phyloP scores from a whole-genome alignment of 1,140 invertebrate species.

The Colletes latitarsis region DNA sequence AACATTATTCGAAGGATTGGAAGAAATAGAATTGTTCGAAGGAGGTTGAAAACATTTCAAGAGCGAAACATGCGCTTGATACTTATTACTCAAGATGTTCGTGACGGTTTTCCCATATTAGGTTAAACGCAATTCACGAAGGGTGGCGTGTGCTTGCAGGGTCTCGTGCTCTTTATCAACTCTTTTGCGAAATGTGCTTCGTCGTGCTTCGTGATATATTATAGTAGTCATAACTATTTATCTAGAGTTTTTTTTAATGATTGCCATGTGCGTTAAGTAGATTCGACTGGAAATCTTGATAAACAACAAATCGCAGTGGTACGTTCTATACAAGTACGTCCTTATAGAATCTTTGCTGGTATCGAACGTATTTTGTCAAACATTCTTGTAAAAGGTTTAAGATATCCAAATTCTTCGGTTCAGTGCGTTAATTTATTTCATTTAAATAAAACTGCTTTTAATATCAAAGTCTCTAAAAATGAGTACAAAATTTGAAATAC shows the following conservation, averaged over 20 bases:
- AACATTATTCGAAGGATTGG: background rate
- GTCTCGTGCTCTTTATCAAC: conserved; percentile 65
- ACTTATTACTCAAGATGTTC: conserved; percentile 52
- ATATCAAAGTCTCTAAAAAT: background rate
- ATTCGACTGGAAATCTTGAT: conserved; percentile 46
- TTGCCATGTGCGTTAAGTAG: conserved; percentile 20
- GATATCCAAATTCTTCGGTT: background rate
- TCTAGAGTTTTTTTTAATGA: conserved; percentile 38
- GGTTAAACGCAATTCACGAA: conserved; percentile 62
- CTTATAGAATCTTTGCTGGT: background rate
- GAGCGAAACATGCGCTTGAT: conserved; percentile 21
- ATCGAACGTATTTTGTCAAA: background rate
- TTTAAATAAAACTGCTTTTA: background rate
- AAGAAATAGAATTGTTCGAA: background rate
- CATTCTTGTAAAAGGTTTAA: background rate
- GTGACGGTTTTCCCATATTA: conserved; percentile 63
- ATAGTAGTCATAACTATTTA: conserved; percentile 58
- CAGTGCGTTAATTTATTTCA: background rate
- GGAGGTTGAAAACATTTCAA: conserved; percentile 9
- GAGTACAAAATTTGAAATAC: background rate
- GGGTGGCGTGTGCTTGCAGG: conserved; percentile 51
- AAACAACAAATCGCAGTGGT: background rate
- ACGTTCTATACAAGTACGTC: background rate
- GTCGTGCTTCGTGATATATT: conserved; percentile 44
- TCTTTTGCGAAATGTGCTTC: conserved; percentile 53